A percentile compares a stretch with the other conserved stretches of the same genome.
Evolutionary conservation across 2,888 invertebrate genomes (phyloP).

Genomic region (Erebia epiphron): DNA sequence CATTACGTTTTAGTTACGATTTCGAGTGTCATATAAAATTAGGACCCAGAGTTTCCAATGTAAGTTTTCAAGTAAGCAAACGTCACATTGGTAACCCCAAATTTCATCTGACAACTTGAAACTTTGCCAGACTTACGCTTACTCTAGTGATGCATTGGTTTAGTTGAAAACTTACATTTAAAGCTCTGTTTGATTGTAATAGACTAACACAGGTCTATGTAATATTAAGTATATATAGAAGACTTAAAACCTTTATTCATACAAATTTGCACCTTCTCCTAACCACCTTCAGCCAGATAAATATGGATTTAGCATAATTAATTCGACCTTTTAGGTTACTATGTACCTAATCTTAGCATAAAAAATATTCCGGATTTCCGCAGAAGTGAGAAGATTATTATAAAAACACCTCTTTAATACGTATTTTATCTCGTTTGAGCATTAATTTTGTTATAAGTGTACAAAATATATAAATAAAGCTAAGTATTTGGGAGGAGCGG

Average conservation of each 20-base stretch:
- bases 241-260: slow-evolving; percentile 35
- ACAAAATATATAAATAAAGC: not conserved
- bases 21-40: slow-evolving; percentile 35
- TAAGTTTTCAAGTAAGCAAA: not conserved
- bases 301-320: not conserved
- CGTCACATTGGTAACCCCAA: not conserved
- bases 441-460: not conserved
- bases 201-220: slow-evolving; percentile 61
- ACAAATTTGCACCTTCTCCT: not conserved
- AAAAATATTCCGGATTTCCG: no score
- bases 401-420: no score
- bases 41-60: not conserved
- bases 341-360: not conserved
- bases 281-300: not conserved
- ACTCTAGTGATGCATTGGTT: not conserved
- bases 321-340: not conserved
- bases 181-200: slow-evolving; percentile 37
- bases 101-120: not conserved
- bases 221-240: slow-evolving; percentile 60
- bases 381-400: no score
- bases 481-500: not conserved
- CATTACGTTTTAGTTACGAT: not conserved
- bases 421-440: no score
- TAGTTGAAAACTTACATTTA: not conserved
- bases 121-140: not conserved